Evolutionary conservation across 2,113 vertebrate species (phyloP).

Genomic region (Corythaixoides concolor): DNA sequence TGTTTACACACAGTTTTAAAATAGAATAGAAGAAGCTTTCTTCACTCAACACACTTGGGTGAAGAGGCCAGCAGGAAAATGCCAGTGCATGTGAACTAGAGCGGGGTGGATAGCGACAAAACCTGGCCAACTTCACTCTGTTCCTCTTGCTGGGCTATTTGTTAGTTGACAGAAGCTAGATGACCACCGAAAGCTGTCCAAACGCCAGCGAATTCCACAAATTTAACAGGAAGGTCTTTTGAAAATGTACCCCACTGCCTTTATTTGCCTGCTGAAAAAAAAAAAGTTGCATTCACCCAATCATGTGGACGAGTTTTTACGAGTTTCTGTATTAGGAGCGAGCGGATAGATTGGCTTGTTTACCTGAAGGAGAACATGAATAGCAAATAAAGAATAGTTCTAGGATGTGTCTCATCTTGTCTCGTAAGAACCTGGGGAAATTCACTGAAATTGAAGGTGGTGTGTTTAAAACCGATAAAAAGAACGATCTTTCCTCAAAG

Average conservation of each 20-base stretch:
- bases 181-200: background rate
- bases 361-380: slow-evolving; percentile 46
- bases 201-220: background rate
- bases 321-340: slow-evolving; percentile 17
- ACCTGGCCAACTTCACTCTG: background rate
- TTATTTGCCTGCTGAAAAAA: background rate
- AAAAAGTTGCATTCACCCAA: background rate
- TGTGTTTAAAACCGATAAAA: slow-evolving; percentile 50
- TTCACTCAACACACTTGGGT: slow-evolving; percentile 63
- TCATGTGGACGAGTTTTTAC: background rate
- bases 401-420: slow-evolving; percentile 48
- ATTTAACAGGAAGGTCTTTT: background rate
- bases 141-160: background rate
- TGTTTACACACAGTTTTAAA: slow-evolving; percentile 63
- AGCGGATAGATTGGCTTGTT: slow-evolving; percentile 43
- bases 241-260: background rate
- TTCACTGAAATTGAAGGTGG: slow-evolving; percentile 39
- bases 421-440: slow-evolving; percentile 18
- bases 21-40: slow-evolving; percentile 55
- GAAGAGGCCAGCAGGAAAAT: slow-evolving; percentile 63
- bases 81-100: slow-evolving; percentile 24
- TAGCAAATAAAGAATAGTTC: slow-evolving; percentile 39
- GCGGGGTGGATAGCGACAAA: background rate
- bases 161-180: background rate
- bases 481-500: slow-evolving; percentile 29